Evolutionary conservation across 2,797 vertebrate genomes (phyloP).

Genomic region (Microcaecilia unicolor): DNA sequence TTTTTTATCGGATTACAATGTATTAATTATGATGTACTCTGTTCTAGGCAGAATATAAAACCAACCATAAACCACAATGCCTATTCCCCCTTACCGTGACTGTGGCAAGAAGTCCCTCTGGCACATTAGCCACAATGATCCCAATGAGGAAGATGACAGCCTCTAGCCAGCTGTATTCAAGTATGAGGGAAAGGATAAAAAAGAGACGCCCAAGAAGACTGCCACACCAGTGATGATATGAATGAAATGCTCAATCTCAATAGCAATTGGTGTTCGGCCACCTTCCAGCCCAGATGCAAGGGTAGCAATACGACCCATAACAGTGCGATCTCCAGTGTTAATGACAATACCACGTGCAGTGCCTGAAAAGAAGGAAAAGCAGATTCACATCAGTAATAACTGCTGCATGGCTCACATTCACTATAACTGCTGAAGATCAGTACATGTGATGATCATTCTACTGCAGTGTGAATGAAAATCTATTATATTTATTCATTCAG

Average conservation of each 20-base stretch:
- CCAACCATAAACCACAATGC: no score
- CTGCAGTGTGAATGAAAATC: no score
- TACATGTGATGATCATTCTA: no score
- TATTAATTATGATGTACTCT: no score
- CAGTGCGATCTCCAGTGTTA: slow-evolving; percentile 87
- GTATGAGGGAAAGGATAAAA: slow-evolving; percentile 91
- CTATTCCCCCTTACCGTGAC: slow-evolving; percentile 72
- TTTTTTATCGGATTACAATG: no score
- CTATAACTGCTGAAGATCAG: neutral
- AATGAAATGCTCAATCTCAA: slow-evolving; percentile 92
- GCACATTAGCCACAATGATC: slow-evolving; percentile 94
- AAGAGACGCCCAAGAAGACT: slow-evolving; percentile 82
- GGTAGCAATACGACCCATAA: slow-evolving; percentile 93
- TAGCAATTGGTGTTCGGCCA: slow-evolving; percentile 84
- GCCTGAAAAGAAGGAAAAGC: slow-evolving; percentile 43
- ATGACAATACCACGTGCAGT: slow-evolving; percentile 87
- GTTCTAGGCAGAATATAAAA: no score
- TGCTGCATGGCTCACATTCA: no score
- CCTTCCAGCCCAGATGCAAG: slow-evolving; percentile 89
- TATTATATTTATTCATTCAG: no score
- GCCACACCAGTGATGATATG: slow-evolving; percentile 93
- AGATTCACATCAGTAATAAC: neutral
- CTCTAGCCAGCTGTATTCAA: slow-evolving; percentile 90
- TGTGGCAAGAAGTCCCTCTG: slow-evolving; percentile 87
- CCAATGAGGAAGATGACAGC: slow-evolving; percentile 96